phyloP scores from a whole-genome alignment of 2,888 invertebrate species.

The Creontiades dilutus region DNA sequence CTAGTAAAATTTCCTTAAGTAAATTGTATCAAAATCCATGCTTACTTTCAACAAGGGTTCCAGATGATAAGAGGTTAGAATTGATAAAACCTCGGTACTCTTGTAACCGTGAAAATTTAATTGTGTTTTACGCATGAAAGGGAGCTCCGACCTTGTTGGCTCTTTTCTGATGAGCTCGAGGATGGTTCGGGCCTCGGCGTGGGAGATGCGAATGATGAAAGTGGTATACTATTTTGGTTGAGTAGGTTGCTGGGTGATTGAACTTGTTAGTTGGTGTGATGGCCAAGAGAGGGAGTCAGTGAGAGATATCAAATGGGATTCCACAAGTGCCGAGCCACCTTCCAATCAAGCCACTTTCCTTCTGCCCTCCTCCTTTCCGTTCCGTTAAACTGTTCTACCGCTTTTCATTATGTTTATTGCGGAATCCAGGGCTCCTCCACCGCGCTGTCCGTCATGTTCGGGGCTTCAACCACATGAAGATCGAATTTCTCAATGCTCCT shows the following conservation, averaged over 20 bases:
- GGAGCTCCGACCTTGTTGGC: background rate
- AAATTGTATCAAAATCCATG: too few species aligned
- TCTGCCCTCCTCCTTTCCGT: conserved; percentile 26
- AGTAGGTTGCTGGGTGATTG: conserved; percentile 51
- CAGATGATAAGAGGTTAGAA: background rate
- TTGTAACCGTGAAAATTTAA: conserved; percentile 46
- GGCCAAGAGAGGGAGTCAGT: conserved; percentile 8
- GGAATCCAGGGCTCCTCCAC: conserved; percentile 19
- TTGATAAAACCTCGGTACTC: background rate
- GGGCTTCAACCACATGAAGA: background rate
- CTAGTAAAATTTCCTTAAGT: background rate
- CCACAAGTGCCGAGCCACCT: conserved; percentile 69
- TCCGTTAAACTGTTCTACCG: background rate
- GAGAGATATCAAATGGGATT: conserved; percentile 65
- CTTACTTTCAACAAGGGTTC: background rate
- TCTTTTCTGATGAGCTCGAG: background rate
- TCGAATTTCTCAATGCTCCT: background rate
- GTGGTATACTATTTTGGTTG: conserved; percentile 51
- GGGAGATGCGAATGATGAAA: conserved; percentile 38
- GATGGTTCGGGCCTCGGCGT: background rate
- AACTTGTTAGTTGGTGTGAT: conserved; percentile 52
- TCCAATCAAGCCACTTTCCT: conserved; percentile 67
- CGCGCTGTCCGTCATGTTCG: conserved; percentile 10
- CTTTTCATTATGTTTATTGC: conserved; percentile 64
- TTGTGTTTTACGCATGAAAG: conserved; percentile 25